These are phyloP conservation scores for Mormyrus lacerda DNA, from an alignment of 2,113 vertebrate genomes.

Conservation along the genomic window DNA sequence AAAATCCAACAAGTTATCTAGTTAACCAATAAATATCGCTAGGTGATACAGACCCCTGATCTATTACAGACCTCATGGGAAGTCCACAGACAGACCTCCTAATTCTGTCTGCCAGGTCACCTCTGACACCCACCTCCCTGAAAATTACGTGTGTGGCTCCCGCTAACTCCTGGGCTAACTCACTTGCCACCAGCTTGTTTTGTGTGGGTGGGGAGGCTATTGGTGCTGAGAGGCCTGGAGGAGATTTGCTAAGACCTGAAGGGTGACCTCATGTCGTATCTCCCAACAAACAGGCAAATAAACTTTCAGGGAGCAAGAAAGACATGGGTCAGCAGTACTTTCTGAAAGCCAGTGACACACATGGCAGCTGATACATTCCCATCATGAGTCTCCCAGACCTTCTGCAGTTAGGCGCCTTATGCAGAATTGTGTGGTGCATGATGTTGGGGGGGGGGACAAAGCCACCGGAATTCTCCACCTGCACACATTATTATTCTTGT, in stretches of 20 bases:
- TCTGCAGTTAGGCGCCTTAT: background rate
- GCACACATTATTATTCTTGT: background rate
- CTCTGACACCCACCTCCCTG: background rate
- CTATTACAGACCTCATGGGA: background rate
- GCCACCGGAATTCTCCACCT: background rate
- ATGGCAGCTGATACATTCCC: conserved; percentile 16
- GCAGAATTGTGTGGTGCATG: background rate
- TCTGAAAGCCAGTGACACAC: background rate
- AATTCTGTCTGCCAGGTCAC: background rate
- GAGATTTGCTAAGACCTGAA: background rate
- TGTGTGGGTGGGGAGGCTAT: background rate
- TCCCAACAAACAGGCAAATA: background rate
- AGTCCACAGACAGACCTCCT: background rate
- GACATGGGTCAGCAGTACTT: background rate
- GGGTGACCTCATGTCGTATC: background rate
- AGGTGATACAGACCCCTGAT: background rate
- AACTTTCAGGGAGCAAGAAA: too few species aligned
- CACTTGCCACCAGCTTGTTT: background rate
- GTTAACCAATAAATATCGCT: too few species aligned
- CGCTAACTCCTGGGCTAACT: background rate
- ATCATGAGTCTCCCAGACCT: background rate
- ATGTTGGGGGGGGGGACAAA: background rate
- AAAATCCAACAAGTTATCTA: too few species aligned
- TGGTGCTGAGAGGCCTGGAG: background rate
- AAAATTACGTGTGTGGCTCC: background rate